These are phyloP conservation scores for Chromobotia macracanthus DNA, from an alignment of 2,797 vertebrate genomes.

Conservation along the genomic window DNA sequence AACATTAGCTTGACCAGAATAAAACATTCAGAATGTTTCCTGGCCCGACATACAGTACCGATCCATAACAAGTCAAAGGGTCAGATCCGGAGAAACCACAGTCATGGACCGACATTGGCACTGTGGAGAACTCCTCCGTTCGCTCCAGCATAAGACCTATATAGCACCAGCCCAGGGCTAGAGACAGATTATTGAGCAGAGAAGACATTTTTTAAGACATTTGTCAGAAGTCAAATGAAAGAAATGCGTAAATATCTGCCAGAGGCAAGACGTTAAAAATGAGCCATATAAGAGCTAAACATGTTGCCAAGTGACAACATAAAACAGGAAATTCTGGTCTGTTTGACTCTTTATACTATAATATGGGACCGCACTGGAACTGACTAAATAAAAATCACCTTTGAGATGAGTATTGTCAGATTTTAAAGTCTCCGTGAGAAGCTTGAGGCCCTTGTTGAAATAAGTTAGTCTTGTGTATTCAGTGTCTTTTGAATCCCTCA, in stretches of 20 bases:
- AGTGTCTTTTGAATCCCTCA: conserved; percentile 76
- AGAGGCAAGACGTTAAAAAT: neutral
- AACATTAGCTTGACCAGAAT: neutral
- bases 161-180: conserved; percentile 85
- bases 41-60: conserved; percentile 65
- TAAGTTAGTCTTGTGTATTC: conserved; percentile 79
- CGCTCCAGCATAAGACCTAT: conserved; percentile 84
- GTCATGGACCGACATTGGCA: conserved; percentile 82
- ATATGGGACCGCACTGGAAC: neutral
- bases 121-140: conserved; percentile 77
- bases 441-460: conserved; percentile 82
- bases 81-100: conserved; percentile 81
- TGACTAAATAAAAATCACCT: conserved; percentile 68
- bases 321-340: conserved; percentile 44
- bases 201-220: neutral
- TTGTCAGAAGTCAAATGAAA: neutral
- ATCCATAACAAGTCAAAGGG: conserved; percentile 81
- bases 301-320: neutral
- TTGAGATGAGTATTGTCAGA: conserved; percentile 76
- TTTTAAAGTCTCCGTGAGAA: conserved; percentile 81
- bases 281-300: neutral
- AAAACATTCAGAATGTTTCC: neutral
- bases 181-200: neutral
- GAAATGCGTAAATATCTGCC: neutral
- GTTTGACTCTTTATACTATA: neutral